Base-by-base conservation (phyloP, 2,888 invertebrate genomes). In the Seladonia tumulorum region DNA sequence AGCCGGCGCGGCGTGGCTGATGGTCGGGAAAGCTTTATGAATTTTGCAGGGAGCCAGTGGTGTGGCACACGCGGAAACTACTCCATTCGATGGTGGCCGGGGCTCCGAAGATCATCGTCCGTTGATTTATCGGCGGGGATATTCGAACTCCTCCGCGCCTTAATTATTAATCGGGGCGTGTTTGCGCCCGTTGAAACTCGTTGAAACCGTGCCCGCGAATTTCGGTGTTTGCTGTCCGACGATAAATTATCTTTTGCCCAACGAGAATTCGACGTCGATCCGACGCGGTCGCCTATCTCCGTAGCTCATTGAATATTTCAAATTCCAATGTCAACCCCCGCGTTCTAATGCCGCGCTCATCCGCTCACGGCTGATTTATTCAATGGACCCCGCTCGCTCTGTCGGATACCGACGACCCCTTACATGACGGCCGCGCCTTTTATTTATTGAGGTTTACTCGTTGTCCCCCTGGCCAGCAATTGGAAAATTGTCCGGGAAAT, bases 181-280 rank as follows among this genome's bases (percentile, higher is more conserved):
- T 78, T 78, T 75, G 68, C 82, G 14, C 70, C 18, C 29, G 29
- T 29, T 7, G 16, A 12, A 63, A 63, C 29, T 63, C 63, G 63
- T 29, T 63, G 39, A 49, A 77, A 82, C n/a, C 73, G 7, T 57
- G 76, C 66, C 25, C 29, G 25, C 86, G 53, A 79, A 82, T 71
- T 76, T 57, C 47, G 29, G 60, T 84, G 76, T 82, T 82, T 84
- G 70, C 81, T 72, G 76, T 63, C 71, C 74, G 25, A 47, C 85
- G 85, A 83, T 86, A 88, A 90, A 90, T 90, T 90, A 90, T 90
- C 86, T 89, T 57, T 57, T 89, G 68, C 74, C 80, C 76, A 72
- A 83, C 84, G 76, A 79, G 81, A 81, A 81, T 81, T 77, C 68
- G 29, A 49, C 73, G 74, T 76, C 57, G 79, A 71, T 45, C 72